Base-by-base conservation (phyloP, 1,140 invertebrate species). In the Zeugodacus cucurbitae region DNA sequence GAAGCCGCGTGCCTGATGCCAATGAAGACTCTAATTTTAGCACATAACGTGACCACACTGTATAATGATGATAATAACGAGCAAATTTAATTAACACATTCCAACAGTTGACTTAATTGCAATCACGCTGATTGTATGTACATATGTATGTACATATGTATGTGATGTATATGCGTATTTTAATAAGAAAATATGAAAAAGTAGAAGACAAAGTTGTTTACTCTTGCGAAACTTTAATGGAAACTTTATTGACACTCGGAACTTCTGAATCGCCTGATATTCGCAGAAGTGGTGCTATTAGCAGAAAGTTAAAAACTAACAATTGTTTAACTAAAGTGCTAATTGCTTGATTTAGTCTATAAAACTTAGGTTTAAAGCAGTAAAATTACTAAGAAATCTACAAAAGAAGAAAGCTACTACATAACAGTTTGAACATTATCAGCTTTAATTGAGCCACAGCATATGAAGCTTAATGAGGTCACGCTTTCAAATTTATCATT, bases 41-140 rank as follows among this genome's bases (percentile, higher is more conserved):
- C 67, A 32, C 34, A 37, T 74, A 74, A 74, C 67, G 41, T 74
- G 32, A 74, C 34, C 34, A 54, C 34, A 74, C 67, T 6, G 58
- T 8, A 26, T 54, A 54, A 54, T 22, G 29, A 74, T 74, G 17
- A 37, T 74, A 32, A 74, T 6, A 74, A 74, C 4, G 34, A 74
- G 41, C 32, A n/a, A n/a, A 22, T 74, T 41, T 74, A 74, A 74
- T 74, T 74, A 74, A 34, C 67, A 74, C 67, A 70, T 70, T 37
- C 67, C 67, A 70, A 14, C 32, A 14, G 44, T 86, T 57, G 57
- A 59, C 48, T 32, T 54, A 22, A 57, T 59, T 86, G 17, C 44
- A 86, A 86, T 57, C 26, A 32, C 22, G 11, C 57, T 86, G 14
- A 57, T 86, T 57, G 48, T 26, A 57, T 29, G 41, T 14, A 26